These are phyloP conservation scores for Heliconius congener DNA, from an alignment of 1,140 invertebrate genomes.

Conservation along the genomic window DNA sequence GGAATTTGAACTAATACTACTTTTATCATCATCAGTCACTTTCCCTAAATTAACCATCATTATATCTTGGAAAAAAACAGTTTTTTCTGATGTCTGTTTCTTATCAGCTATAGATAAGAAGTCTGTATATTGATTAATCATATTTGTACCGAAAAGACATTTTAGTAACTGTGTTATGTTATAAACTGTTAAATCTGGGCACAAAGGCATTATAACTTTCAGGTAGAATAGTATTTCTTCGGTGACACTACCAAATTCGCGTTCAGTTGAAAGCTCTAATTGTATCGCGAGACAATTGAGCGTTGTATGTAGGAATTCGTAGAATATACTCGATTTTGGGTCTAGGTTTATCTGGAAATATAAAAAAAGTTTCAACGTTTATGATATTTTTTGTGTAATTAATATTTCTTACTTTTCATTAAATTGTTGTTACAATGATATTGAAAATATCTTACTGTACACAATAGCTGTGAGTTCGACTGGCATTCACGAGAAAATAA, in stretches of 20 bases:
- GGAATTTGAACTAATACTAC: constrained; percentile 52
- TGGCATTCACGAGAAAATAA: too few species aligned
- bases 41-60: constrained; percentile 41
- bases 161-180: constrained; percentile 93
- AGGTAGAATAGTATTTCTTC: constrained; percentile 92
- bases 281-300: constrained; percentile 88
- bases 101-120: constrained; percentile 64
- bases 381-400: too few species aligned
- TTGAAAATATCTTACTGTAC: neutral
- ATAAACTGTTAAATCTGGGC: constrained; percentile 86
- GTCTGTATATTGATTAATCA: constrained; percentile 85
- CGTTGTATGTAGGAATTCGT: constrained; percentile 85
- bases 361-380: neutral
- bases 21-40: constrained; percentile 33
- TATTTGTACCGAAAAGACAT: constrained; percentile 91
- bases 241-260: constrained; percentile 87
- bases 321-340: constrained; percentile 86
- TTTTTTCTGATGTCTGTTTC: constrained; percentile 12
- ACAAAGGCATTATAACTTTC: constrained; percentile 86
- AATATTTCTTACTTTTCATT: too few species aligned
- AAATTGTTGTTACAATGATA: neutral
- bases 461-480: too few species aligned
- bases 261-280: constrained; percentile 88
- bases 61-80: constrained; percentile 57
- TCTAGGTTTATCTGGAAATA: constrained; percentile 87